These are phyloP conservation scores for Drosophila nigromelanica DNA, from an alignment of 1,140 invertebrate genomes.

Conservation along the genomic window DNA sequence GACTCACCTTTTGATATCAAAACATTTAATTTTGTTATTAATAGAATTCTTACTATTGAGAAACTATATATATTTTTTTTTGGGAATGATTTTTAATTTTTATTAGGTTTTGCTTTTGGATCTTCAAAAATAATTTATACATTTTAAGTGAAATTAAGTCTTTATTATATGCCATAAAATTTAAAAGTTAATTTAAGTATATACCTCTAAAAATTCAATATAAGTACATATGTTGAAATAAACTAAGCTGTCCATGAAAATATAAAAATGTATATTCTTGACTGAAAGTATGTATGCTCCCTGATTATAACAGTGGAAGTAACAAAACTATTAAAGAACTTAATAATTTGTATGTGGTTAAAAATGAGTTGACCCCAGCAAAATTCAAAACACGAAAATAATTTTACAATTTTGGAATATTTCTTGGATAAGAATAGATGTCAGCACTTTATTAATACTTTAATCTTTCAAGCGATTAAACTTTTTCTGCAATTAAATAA, in stretches of 20 bases:
- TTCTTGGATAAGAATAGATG: slow-evolving; percentile 4
- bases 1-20: no score
- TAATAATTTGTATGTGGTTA: slow-evolving; percentile 16
- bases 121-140: slow-evolving; percentile 3
- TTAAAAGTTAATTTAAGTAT: slow-evolving; percentile 64
- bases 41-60: no score
- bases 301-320: slow-evolving; percentile 39
- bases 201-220: slow-evolving; percentile 68
- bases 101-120: no score
- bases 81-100: neutral
- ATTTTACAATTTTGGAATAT: slow-evolving; percentile 20
- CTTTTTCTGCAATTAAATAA: slow-evolving; percentile 10
- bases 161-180: slow-evolving; percentile 70
- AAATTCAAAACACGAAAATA: slow-evolving; percentile 13
- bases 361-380: slow-evolving; percentile 23
- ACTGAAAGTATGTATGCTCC: slow-evolving; percentile 44
- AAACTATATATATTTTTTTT: no score
- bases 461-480: neutral
- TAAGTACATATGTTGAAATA: slow-evolving; percentile 69
- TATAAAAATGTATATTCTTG: slow-evolving; percentile 39
- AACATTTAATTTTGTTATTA: no score
- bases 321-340: slow-evolving; percentile 40
- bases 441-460: slow-evolving; percentile 14
- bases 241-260: slow-evolving; percentile 54
- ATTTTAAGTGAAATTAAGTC: slow-evolving; percentile 59